Evolutionary conservation across 2,113 vertebrate species (phyloP), one percentile per base, ranked within the genome.

Genomic region (Nothobranchius kuhntae): DNA sequence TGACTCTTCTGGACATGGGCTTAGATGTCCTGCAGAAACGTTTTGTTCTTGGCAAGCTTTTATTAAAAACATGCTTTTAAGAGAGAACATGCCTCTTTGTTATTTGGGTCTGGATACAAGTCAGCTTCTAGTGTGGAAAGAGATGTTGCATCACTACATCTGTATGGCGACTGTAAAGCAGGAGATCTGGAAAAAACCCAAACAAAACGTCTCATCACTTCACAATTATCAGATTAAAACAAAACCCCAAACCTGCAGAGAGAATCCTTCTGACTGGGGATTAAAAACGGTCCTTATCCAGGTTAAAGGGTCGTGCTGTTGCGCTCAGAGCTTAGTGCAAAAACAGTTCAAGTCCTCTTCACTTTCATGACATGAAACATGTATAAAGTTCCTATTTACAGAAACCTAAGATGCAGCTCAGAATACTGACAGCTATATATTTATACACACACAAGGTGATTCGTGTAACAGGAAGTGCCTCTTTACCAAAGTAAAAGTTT

Each of bases 281-380:
- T 21, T 21, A 21, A 21, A 21, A 21, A 21, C 21, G 21, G 21
- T 21, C 21, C 21, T 21, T 21, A 21, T 21, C 21, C 77, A 82
- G 71, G 69, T 92, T 93, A 93, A 93, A 92, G 92, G 92, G 91
- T 89, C 89, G 73, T 85, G 87, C 81, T 77, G 40, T 82, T 53
- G 51, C 63, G 78, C 86, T 86, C 53, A 80, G 82, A 89, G 86
- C 80, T 84, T 89, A 90, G 91, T 93, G 92, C 92, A 92, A 92
- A 89, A 87, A 68, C 74, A 78, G 63, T 86, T 87, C 75, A 86
- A 82, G 86, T 90, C 82, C 87, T 83, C 76, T 64, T 72, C 66
- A 63, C 52, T 53, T 77, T 52, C 10, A 40, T 59, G 75, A 58
- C 65, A 71, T 17, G 44, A 26, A 15, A 24, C 21, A 13, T 3